Evolutionary conservation across 2,113 vertebrate species (phyloP).

Genomic region (Blennius ocellaris): DNA sequence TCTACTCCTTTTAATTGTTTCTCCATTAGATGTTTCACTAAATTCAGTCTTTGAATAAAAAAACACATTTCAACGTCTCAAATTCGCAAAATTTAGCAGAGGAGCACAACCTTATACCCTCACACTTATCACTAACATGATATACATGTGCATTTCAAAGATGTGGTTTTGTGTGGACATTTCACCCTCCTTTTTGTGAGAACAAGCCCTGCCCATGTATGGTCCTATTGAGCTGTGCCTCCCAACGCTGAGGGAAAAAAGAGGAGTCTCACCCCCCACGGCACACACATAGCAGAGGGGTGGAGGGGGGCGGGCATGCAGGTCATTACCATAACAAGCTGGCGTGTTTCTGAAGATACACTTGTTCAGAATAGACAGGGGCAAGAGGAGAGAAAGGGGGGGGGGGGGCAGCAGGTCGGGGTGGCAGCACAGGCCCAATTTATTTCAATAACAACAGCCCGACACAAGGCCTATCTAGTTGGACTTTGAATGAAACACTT

Average conservation of each 20-base stretch:
- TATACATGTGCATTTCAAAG: not conserved
- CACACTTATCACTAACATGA: too few species aligned
- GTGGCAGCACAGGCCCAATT: constrained; percentile 69
- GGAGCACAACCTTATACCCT: too few species aligned
- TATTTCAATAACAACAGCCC: constrained; percentile 87
- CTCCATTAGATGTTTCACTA: too few species aligned
- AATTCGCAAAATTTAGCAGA: too few species aligned
- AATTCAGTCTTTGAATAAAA: too few species aligned
- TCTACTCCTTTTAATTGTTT: too few species aligned
- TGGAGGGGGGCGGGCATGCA: constrained; percentile 25
- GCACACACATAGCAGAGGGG: constrained; percentile 23
- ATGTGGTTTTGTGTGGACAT: constrained; percentile 3
- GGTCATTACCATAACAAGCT: constrained; percentile 88
- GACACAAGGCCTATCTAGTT: constrained; percentile 83
- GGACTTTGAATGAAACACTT: constrained; percentile 83
- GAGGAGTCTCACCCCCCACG: constrained; percentile 47
- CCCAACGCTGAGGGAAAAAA: constrained; percentile 46
- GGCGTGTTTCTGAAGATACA: constrained; percentile 88
- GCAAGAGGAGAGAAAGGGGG: constrained; percentile 54
- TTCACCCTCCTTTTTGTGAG: constrained; percentile 51
- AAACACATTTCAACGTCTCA: too few species aligned
- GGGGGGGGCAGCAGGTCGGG: constrained; percentile 33
- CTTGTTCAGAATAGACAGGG: constrained; percentile 83
- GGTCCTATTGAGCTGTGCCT: constrained; percentile 60
- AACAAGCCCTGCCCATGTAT: constrained; percentile 51